Base-by-base conservation (phyloP, 35 echinoderm and acorn worm species). In the Stichopus chloronotus region DNA sequence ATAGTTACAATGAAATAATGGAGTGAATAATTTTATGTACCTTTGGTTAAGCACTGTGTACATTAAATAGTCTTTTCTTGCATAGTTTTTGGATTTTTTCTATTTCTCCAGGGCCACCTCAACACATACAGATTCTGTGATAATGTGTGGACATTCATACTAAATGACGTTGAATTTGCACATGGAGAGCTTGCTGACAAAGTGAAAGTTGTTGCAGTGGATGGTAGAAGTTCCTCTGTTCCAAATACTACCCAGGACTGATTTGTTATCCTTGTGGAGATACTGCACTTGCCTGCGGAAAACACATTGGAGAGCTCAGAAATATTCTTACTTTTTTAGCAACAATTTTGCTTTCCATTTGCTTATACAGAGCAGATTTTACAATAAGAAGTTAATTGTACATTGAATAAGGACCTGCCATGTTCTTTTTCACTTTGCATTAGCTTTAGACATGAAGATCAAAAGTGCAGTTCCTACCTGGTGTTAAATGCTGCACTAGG, bases 121-220 rank as follows among this genome's bases (percentile, higher is more conserved):
- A 98, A 98, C 92, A 96, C 95, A 4, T 98, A 98, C 92, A 92
- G 97, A 81, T 98, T 98, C 88, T 98, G 97, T 94, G 97, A 98
- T 91, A 98, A 98, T 92, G 97, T 98, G 9, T 98, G 97, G 97
- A 98, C 97, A 78, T 98, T 98, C 86, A 95, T 98, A 53, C 97
- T 98, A 5, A 96, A 98, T 81, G 97, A 98, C 53, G 97, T 96
- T 17, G 97, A 98, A 61, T 98, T 98, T 76, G 82, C 86, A 71
- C 91, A 98, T 82, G 97, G 95, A 16, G 97, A 98, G 8, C 58
- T 94, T 57, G 97, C 95, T 7, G 95, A 98, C 77, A 98, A 98
- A 93, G 92, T 98, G 30, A 98, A 98, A 77, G 96, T 98, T 25
- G 97, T 98, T 14, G 97, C 97, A 59, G 97, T 96, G n/a, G 97